phyloP scores from a whole-genome alignment of 1,140 invertebrate genomes.

The Neodiprion lecontei region DNA sequence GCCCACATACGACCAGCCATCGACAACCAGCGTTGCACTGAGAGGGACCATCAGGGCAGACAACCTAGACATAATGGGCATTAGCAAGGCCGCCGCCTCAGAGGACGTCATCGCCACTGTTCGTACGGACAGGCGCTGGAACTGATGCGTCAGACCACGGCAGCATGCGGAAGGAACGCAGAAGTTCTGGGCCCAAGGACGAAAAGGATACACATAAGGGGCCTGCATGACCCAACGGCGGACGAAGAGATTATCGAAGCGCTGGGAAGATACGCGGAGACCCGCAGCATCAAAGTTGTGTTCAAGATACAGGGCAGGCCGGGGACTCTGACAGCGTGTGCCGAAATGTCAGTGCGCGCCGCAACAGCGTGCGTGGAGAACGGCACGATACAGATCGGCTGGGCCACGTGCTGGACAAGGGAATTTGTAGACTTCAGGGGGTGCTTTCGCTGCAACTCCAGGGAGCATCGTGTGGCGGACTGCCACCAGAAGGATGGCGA shows the following conservation, averaged over 20 bases:
- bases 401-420: not conserved
- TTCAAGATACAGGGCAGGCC: not conserved
- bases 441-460: not conserved
- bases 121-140: too few species aligned
- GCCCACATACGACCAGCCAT: too few species aligned
- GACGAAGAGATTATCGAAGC: not conserved
- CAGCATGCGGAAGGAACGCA: not conserved
- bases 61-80: too few species aligned
- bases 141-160: too few species aligned
- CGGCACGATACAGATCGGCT: not conserved
- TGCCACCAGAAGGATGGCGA: not conserved
- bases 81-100: too few species aligned
- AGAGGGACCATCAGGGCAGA: too few species aligned
- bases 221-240: not conserved
- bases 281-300: not conserved
- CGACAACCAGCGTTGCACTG: too few species aligned
- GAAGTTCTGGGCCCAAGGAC: not conserved
- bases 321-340: not conserved
- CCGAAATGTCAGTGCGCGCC: not conserved
- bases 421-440: not conserved
- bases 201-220: not conserved
- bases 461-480: not conserved
- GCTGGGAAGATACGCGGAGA: not conserved
- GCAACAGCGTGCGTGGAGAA: not conserved
- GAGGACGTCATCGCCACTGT: too few species aligned